Evolutionary conservation across 1,140 invertebrate species (phyloP).

Genomic region (Macrobrachium nipponense): DNA sequence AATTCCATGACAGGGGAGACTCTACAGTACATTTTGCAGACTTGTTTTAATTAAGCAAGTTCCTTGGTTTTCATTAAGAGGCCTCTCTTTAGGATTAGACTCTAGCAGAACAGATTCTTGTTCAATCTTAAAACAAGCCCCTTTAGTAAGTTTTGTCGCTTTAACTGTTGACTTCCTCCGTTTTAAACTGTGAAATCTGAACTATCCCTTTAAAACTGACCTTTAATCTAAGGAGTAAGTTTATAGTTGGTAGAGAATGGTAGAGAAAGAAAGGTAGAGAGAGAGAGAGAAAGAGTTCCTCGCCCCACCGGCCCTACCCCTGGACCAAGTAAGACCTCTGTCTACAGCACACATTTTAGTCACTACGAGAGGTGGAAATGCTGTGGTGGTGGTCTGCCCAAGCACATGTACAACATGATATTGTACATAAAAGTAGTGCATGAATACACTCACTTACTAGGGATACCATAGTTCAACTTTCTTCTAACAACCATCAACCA

Average conservation of each 20-base stretch:
- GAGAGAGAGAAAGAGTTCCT: conserved; percentile 37
- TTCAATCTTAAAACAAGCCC: too few relatives aligned
- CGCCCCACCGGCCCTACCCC: conserved; percentile 56
- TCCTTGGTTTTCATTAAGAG: too few relatives aligned
- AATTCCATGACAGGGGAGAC: too few relatives aligned
- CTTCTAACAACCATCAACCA: not conserved
- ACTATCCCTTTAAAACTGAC: too few relatives aligned
- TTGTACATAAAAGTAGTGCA: conserved; percentile 53
- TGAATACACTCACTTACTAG: conserved; percentile 54
- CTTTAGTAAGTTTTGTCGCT: too few relatives aligned
- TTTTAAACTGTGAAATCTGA: too few relatives aligned
- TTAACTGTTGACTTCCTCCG: too few relatives aligned
- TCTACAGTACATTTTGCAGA: too few relatives aligned
- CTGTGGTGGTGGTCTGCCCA: conserved; percentile 54
- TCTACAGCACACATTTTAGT: conserved; percentile 44
- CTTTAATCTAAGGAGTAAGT: too few relatives aligned
- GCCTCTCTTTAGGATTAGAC: too few relatives aligned
- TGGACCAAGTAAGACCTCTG: conserved; percentile 51
- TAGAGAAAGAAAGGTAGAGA: conserved; percentile 34
- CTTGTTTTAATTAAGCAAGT: too few relatives aligned
- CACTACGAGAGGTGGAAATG: conserved; percentile 42
- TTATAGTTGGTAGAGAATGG: conserved; percentile 7
- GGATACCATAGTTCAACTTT: conserved; percentile 26
- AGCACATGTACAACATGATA: conserved; percentile 51
- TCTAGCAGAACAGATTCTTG: too few relatives aligned